Conservation (phyloP, 2,113 vertebrate species). For the Mastomys natalensis region DNA sequence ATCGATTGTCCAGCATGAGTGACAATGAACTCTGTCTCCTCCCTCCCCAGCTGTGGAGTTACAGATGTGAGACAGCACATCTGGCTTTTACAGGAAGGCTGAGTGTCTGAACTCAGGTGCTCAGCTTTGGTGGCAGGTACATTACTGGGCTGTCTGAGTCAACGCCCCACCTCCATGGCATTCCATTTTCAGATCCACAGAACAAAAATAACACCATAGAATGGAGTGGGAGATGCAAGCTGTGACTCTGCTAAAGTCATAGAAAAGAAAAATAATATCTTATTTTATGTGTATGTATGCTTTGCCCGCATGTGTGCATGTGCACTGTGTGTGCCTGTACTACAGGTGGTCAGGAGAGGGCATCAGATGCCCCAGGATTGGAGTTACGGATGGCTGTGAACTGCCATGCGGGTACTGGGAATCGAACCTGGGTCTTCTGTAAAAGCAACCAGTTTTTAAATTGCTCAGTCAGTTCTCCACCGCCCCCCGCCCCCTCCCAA, state of each 20-base stretch:
- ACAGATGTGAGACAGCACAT: neutral
- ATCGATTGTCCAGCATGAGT: neutral
- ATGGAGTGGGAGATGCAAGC: conserved; percentile 1
- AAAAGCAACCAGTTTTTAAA: neutral
- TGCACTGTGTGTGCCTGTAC: neutral
- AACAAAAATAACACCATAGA: conserved; percentile 40
- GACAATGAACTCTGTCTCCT: neutral
- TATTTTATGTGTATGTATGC: neutral
- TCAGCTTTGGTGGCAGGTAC: no score
- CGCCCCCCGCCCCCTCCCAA: neutral
- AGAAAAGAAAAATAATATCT: neutral
- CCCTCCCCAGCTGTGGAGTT: neutral
- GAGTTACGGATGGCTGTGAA: neutral
- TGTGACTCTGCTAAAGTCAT: neutral
- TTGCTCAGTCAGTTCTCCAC: neutral
- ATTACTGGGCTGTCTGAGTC: neutral
- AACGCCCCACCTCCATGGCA: neutral
- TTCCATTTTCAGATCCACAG: conserved; percentile 40
- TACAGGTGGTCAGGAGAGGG: neutral
- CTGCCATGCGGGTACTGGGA: neutral
- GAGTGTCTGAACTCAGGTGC: no score
- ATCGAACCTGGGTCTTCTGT: neutral
- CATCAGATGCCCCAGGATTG: neutral
- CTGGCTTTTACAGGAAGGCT: neutral
- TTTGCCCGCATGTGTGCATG: neutral